Percentiles rank a stretch among this genome's conserved stretches.
Evolutionary conservation across 2,888 invertebrate genomes (phyloP).

Genomic region (Caenorhabditis sp.): DNA sequence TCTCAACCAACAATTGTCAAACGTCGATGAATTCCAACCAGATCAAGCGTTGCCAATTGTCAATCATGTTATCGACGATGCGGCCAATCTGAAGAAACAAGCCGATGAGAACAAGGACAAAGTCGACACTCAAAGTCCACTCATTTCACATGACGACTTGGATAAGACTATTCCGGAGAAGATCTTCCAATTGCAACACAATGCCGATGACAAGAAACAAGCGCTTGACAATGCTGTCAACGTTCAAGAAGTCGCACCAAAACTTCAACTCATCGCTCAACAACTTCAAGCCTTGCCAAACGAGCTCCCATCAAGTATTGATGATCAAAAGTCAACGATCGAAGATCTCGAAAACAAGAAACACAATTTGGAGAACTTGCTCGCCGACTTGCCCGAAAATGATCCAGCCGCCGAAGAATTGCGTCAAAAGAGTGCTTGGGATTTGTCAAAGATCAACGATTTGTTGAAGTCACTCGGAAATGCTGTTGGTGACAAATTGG

Average conservation of each 20-base stretch:
- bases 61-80: slow-evolving; percentile 22
- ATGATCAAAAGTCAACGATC: slow-evolving; percentile 34
- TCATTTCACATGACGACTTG: slow-evolving; percentile 23
- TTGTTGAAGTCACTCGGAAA: slow-evolving; percentile 31
- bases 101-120: slow-evolving; percentile 18
- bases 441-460: slow-evolving; percentile 42
- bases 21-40: slow-evolving; percentile 5
- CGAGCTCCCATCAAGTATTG: slow-evolving; percentile 19
- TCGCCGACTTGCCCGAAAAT: slow-evolving; percentile 22
- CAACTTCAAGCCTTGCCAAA: slow-evolving; percentile 28
- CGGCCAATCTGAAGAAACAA: slow-evolving; percentile 12
- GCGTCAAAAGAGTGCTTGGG: slow-evolving; percentile 39
- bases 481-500: slow-evolving; percentile 45
- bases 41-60: slow-evolving; percentile 13
- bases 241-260: slow-evolving; percentile 32
- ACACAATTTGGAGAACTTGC: slow-evolving; percentile 30
- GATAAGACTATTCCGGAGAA: slow-evolving; percentile 16
- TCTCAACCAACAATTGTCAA: background rate
- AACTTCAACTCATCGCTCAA: slow-evolving; percentile 26
- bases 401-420: slow-evolving; percentile 33
- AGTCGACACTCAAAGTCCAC: slow-evolving; percentile 4
- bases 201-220: slow-evolving; percentile 19
- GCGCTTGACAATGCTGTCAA: slow-evolving; percentile 22
- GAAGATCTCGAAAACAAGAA: slow-evolving; percentile 38
- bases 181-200: slow-evolving; percentile 7